A percentile compares a stretch with the other conserved stretches of the same genome.
Conservation (phyloP, 2,797 vertebrate species). For the Helostoma temminkii region DNA sequence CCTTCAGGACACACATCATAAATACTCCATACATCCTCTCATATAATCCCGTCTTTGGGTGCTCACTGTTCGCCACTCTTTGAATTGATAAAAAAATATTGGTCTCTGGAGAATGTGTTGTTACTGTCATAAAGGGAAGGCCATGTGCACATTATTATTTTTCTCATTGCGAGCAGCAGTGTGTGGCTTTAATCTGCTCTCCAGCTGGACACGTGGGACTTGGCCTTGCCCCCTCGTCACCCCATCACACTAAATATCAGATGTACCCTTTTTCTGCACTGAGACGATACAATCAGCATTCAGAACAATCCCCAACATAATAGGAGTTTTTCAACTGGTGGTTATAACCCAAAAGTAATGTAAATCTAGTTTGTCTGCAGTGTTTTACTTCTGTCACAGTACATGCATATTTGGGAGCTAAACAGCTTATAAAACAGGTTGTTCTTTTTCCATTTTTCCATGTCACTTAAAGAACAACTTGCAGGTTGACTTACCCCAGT, state of each 20-base stretch:
- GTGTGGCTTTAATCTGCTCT: constrained; percentile 84
- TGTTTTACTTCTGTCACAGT: no score
- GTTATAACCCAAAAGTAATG: constrained; percentile 26
- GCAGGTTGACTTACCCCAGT: no score
- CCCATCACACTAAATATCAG: constrained; percentile 80
- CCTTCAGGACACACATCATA: constrained; percentile 74
- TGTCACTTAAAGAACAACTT: no score
- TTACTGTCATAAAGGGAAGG: constrained; percentile 86
- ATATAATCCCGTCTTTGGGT: constrained; percentile 73
- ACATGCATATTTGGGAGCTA: not conserved
- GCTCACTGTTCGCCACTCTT: constrained; percentile 72
- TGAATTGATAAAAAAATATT: constrained; percentile 84
- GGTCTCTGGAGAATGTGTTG: constrained; percentile 83
- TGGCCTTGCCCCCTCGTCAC: constrained; percentile 82
- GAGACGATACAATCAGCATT: constrained; percentile 63
- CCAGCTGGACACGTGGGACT: constrained; percentile 78
- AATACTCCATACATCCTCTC: constrained; percentile 76
- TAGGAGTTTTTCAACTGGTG: constrained; percentile 60
- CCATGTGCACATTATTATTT: constrained; percentile 85
- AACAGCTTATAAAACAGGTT: no score
- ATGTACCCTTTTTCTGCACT: constrained; percentile 61
- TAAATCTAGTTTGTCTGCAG: constrained; percentile 18
- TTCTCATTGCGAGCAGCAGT: constrained; percentile 78
- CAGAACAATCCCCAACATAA: constrained; percentile 65
- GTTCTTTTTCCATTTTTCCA: no score